phyloP scores from a whole-genome alignment of 2,888 invertebrate genomes.

The Gryllus longicercus region DNA sequence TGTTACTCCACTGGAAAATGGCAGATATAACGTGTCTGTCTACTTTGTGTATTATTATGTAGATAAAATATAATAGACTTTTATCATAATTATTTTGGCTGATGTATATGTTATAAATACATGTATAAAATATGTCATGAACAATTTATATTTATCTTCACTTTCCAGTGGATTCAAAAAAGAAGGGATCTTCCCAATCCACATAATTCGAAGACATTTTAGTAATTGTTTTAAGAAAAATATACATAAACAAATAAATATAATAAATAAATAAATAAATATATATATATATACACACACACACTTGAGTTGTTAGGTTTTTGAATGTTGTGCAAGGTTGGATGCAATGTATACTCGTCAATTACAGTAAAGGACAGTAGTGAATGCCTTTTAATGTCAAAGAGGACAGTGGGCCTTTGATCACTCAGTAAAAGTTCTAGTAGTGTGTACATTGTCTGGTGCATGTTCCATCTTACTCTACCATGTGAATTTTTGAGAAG shows the following conservation, averaged over 20 bases:
- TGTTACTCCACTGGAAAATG: constrained; percentile 38
- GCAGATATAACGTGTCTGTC: constrained; percentile 32
- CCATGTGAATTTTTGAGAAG: constrained; percentile 27
- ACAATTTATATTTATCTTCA: constrained; percentile 29
- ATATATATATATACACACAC: constrained; percentile 5
- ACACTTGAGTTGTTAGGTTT: constrained; percentile 29
- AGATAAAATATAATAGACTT: constrained; percentile 33
- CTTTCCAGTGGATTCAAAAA: constrained; percentile 36
- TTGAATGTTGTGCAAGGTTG: constrained; percentile 28
- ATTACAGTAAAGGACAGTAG: constrained; percentile 27
- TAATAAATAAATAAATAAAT: constrained; percentile 4
- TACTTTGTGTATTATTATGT: constrained; percentile 32
- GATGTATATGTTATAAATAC: constrained; percentile 29
- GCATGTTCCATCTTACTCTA: constrained; percentile 4
- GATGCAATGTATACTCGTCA: constrained; percentile 28
- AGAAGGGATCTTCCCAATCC: constrained; percentile 36
- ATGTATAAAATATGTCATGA: constrained; percentile 22
- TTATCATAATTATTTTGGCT: constrained; percentile 33
- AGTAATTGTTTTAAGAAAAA: constrained; percentile 25
- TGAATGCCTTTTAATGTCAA: not conserved
- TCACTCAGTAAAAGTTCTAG: constrained; percentile 17
- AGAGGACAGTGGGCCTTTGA: constrained; percentile 10
- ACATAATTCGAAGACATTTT: constrained; percentile 26
- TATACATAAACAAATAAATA: constrained; percentile 7
- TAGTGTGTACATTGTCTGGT: constrained; percentile 11